phyloP scores from a whole-genome alignment of 1,140 invertebrate species.

The Drosophila sproati region DNA sequence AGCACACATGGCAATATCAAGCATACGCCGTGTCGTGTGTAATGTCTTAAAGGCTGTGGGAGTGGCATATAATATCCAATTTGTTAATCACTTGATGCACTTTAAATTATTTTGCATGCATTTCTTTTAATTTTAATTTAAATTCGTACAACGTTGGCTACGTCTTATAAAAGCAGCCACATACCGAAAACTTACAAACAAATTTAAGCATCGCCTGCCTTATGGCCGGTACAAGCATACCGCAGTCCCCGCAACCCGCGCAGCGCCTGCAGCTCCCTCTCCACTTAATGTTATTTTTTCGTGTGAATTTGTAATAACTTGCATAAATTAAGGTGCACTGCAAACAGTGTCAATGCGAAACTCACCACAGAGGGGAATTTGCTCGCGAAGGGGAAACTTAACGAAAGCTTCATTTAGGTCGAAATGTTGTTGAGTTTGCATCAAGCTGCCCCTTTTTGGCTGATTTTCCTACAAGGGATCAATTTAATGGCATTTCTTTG shows the following conservation, averaged over 20 bases:
- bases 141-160: conserved; percentile 35
- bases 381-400: conserved; percentile 38
- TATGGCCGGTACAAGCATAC: conserved; percentile 38
- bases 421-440: conserved; percentile 50
- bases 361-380: conserved; percentile 37
- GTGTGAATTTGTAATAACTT: conserved; percentile 82
- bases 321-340: conserved; percentile 75
- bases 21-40: conserved; percentile 43
- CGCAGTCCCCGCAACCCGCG: background rate
- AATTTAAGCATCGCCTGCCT: conserved; percentile 72
- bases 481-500: conserved; percentile 29
- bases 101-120: conserved; percentile 47
- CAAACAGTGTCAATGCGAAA: conserved; percentile 39
- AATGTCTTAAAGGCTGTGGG: background rate
- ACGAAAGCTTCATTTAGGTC: conserved; percentile 42
- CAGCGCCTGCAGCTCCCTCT: conserved; percentile 3
- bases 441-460: background rate
- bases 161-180: conserved; percentile 55
- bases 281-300: conserved; percentile 74
- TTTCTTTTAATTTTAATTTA: conserved; percentile 62
- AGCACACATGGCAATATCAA: conserved; percentile 64
- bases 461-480: background rate
- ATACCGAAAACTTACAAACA: conserved; percentile 55
- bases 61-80: conserved; percentile 11
- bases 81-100: conserved; percentile 69